phyloP scores from a whole-genome alignment of 2,888 invertebrate species.

The Dascillus cervinus region DNA sequence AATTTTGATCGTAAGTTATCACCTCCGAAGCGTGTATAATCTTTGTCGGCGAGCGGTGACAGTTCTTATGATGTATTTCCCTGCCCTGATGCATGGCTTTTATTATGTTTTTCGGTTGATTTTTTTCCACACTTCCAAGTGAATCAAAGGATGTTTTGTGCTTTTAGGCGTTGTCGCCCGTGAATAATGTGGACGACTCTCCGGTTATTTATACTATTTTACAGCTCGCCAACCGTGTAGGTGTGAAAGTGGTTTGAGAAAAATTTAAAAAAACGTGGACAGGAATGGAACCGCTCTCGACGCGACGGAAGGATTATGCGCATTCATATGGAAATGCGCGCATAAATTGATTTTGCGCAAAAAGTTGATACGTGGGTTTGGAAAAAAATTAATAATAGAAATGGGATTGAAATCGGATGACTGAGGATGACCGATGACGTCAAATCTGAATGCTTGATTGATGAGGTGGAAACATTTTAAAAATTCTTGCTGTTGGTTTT shows the following conservation, averaged over 20 bases:
- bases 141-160: slow-evolving; percentile 26
- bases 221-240: slow-evolving; percentile 22
- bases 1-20: slow-evolving; percentile 14
- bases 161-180: slow-evolving; percentile 23
- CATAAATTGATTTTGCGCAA: no score
- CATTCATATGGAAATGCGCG: no score
- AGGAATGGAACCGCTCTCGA: no score
- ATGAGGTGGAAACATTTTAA: no score
- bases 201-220: slow-evolving; percentile 26
- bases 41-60: slow-evolving; percentile 16
- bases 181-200: slow-evolving; percentile 27
- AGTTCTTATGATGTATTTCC: slow-evolving; percentile 17
- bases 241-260: slow-evolving; percentile 25
- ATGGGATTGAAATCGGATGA: no score
- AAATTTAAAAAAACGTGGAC: no score
- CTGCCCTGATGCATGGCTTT: slow-evolving; percentile 13
- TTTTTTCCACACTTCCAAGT: slow-evolving; percentile 16
- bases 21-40: slow-evolving; percentile 15
- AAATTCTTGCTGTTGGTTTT: no score
- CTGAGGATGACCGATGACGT: no score
- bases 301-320: no score
- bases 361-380: no score
- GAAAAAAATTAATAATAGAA: no score
- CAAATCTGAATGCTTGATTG: no score
- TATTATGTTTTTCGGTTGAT: slow-evolving; percentile 19